Conservation (phyloP, 2,797 vertebrate genomes). For the Rhynchonycteris naso region DNA sequence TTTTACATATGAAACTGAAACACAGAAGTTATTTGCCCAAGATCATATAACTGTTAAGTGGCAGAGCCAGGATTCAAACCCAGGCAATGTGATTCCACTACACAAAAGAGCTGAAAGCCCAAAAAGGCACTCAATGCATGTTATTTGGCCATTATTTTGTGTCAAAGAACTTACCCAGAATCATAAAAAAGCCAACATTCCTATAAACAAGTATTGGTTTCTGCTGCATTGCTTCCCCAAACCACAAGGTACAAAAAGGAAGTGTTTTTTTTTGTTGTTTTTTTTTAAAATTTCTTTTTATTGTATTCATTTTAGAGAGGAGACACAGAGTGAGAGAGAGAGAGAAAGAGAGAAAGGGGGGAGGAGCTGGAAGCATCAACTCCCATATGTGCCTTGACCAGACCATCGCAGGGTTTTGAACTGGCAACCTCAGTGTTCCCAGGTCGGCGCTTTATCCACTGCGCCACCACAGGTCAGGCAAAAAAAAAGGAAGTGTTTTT, state of each 20-base stretch:
- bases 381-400: no score
- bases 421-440: no score
- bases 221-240: background rate
- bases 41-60: background rate
- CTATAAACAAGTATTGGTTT: constrained; percentile 39
- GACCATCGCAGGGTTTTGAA: no score
- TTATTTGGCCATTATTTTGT: constrained; percentile 20
- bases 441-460: no score
- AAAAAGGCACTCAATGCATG: background rate
- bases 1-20: constrained; percentile 32
- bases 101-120: background rate
- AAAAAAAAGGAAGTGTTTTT: no score
- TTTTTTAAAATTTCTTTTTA: no score
- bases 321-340: no score
- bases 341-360: no score
- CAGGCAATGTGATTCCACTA: background rate
- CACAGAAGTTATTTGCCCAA: background rate
- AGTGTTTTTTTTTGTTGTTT: no score
- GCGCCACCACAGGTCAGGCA: no score
- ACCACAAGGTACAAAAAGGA: background rate
- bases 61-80: background rate
- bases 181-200: constrained; percentile 36
- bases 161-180: constrained; percentile 12
- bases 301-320: no score
- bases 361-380: no score